phyloP scores from a whole-genome alignment of 2,113 vertebrate species.

The Cyrtonyx montezumae region DNA sequence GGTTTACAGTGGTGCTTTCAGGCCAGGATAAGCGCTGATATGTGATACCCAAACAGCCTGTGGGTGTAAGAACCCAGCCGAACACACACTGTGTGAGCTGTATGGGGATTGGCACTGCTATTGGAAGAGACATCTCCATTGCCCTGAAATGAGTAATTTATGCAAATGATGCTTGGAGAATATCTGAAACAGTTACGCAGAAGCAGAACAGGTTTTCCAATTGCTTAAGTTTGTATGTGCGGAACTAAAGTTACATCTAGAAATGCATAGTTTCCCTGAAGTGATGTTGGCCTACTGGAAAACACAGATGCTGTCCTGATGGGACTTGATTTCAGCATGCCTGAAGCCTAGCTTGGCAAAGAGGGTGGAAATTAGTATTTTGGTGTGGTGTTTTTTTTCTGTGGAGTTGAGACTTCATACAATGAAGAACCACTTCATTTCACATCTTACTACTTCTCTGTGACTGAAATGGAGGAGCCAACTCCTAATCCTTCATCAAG shows the following conservation, averaged over 20 bases:
- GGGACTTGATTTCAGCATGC: background rate
- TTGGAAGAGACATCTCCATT: background rate
- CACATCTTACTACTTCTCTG: accelerated
- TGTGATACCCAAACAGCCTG: accelerated
- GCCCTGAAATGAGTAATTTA: background rate
- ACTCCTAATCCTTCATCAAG: background rate
- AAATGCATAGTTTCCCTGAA: background rate
- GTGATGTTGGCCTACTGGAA: background rate
- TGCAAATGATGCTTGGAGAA: background rate
- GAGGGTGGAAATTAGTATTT: background rate
- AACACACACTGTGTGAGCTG: background rate
- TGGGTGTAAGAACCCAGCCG: background rate
- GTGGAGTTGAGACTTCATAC: background rate
- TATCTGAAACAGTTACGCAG: background rate
- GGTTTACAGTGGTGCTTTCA: background rate
- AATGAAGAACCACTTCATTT: background rate
- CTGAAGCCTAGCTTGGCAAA: background rate
- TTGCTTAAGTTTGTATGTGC: background rate
- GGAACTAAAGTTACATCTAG: background rate
- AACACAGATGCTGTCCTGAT: accelerated
- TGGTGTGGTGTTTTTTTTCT: background rate
- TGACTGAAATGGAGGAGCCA: background rate
- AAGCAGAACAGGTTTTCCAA: background rate
- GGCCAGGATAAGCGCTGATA: background rate
- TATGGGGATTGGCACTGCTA: background rate